Base-by-base conservation (phyloP, 1,140 invertebrate species). In the Anastrepha ludens region DNA sequence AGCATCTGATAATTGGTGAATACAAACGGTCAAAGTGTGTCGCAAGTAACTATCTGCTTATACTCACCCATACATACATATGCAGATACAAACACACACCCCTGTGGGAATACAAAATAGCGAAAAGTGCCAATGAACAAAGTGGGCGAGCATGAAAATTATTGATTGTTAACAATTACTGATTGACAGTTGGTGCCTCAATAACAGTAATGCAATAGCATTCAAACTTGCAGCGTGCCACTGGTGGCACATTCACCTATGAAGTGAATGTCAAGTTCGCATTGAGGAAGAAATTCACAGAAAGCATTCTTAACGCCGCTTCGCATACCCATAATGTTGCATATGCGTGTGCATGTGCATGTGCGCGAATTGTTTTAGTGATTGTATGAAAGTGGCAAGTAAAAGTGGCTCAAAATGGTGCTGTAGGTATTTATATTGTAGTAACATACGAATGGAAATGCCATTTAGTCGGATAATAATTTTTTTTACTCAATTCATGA, bases 201-300 rank as follows among this genome's bases (percentile, higher is more conserved):
- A 39, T 39, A 41, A 67, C 17, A 67, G 11, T 39, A 39, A 67
- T 67, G 64, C 20, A 39, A 29, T 17, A 4, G 64, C 29, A 3
- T 15, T 67, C 64, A 67, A 67, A 67, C 29, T 39, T 78, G 15
- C 17, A n/a, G 20, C 44, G 15, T 50, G 74, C n/a, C 47, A 81
- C 17, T 55, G 17, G 67, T 74, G 41, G 67, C 67, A 55, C 50
- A 55, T 55, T 8, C 50, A 55, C 50, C 50, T 55, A 47, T 17
- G 15, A 74, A 81, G 74, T 81, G 74, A 81, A 81, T 55, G 74
- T 81, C 74, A 81, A 81, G 74, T 81, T 81, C 44, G 44, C 47
- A 29, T 0, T 62, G n/a, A 9, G 60, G n/a, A 5, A 62, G 4
- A 81, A 74, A 74, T 17, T 3, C 74, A 81, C 44, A 55, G 50